Conservation (phyloP, 2,113 vertebrate species). For the Catharus minimus region DNA sequence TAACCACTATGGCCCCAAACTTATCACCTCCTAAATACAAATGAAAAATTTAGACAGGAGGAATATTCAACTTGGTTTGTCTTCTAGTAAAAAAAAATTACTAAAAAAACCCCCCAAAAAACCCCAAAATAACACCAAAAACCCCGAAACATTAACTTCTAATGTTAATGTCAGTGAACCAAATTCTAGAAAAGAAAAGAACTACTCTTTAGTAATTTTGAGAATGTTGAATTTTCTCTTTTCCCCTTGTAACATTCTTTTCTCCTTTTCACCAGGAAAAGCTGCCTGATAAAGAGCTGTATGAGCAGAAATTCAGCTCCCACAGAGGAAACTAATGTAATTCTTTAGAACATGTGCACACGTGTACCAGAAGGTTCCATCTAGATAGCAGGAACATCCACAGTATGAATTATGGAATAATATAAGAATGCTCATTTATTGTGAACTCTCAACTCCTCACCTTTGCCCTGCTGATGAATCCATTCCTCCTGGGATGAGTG, state of each 20-base stretch:
- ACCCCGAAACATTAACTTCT: background rate
- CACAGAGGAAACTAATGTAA: background rate
- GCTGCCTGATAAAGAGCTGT: background rate
- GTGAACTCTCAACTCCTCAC: conserved; percentile 6
- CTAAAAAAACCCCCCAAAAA: background rate
- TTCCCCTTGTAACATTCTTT: accelerated
- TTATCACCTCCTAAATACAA: conserved; percentile 52
- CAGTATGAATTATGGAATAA: background rate
- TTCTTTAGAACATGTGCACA: background rate
- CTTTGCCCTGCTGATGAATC: background rate
- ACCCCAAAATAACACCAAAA: background rate
- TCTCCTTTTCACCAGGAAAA: background rate
- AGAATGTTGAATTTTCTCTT: background rate
- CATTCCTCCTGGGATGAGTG: background rate
- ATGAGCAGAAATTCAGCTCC: background rate
- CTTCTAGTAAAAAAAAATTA: background rate
- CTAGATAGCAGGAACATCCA: background rate
- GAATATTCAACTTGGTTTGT: conserved; percentile 7
- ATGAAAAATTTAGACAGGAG: conserved; percentile 9
- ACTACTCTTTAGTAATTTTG: background rate
- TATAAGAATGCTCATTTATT: background rate
- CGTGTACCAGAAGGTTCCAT: background rate
- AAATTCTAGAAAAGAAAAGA: background rate
- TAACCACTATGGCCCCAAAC: conserved; percentile 6
- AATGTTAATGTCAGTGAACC: background rate